Evolutionary conservation across 2,797 vertebrate genomes (phyloP).

Genomic region (Mus minutoides): DNA sequence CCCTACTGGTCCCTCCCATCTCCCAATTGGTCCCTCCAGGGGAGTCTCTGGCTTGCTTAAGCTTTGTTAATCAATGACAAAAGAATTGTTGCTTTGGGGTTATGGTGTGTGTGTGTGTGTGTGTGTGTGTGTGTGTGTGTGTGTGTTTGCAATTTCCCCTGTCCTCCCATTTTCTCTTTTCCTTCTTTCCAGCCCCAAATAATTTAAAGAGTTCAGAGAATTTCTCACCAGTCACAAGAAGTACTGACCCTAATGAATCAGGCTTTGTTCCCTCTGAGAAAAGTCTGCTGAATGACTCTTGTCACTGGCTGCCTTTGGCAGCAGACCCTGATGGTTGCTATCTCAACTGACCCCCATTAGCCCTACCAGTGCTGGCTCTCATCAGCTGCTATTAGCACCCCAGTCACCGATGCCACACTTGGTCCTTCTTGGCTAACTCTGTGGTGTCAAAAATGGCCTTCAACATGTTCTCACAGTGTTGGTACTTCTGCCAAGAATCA

Average conservation of each 20-base stretch:
- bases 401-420: background rate
- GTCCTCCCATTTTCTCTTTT: background rate
- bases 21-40: too few relatives aligned
- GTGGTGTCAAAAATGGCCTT: background rate
- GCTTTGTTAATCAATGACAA: too few relatives aligned
- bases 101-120: background rate
- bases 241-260: background rate
- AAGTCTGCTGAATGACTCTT: background rate
- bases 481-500: conserved; percentile 13
- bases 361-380: background rate
- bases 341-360: background rate
- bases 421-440: background rate
- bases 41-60: too few relatives aligned
- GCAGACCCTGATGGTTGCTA: background rate
- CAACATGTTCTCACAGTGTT: background rate
- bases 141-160: too few relatives aligned
- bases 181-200: background rate
- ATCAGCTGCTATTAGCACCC: background rate
- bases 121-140: background rate
- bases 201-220: background rate
- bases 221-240: background rate
- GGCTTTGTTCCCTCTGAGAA: background rate
- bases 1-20: too few relatives aligned
- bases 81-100: too few relatives aligned
- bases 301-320: background rate